These are phyloP conservation scores for Triops cancriformis DNA, from an alignment of 1,140 invertebrate species.

Conservation along the genomic window DNA sequence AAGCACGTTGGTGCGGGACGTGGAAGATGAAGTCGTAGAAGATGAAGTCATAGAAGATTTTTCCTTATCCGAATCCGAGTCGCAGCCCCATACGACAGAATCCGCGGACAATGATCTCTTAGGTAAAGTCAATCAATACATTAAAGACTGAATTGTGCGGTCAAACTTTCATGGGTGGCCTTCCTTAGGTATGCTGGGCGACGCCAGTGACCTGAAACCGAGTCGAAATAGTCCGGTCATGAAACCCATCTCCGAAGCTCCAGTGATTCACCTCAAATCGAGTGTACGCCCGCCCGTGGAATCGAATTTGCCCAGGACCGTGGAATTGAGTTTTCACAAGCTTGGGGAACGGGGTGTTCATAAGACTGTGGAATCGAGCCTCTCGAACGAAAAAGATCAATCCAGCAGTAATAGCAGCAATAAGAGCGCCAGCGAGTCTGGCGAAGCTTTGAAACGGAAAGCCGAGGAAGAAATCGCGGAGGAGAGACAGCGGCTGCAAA, in stretches of 20 bases:
- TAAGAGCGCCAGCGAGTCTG: neutral
- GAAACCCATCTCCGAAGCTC: neutral
- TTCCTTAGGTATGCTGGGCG: neutral
- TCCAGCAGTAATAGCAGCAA: neutral
- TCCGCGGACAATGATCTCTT: neutral
- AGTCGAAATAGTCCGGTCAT: neutral
- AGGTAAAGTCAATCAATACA: neutral
- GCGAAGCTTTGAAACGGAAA: neutral
- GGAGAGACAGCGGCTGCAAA: constrained; percentile 12
- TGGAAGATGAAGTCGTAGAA: neutral
- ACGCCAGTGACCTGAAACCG: neutral
- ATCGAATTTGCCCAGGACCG: neutral
- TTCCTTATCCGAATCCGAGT: neutral
- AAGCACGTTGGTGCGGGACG: neutral
- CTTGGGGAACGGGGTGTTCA: neutral
- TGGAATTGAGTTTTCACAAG: neutral
- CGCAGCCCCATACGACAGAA: neutral
- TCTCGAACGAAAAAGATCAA: neutral
- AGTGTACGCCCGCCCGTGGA: neutral
- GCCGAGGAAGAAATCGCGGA: constrained; percentile 2
- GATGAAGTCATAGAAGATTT: neutral
- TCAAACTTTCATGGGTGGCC: neutral
- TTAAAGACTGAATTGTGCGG: neutral
- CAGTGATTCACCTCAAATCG: neutral
- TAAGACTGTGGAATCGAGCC: neutral